Evolutionary conservation across 2,113 vertebrate genomes (phyloP).

Genomic region (Brachionichthys hirsutus): DNA sequence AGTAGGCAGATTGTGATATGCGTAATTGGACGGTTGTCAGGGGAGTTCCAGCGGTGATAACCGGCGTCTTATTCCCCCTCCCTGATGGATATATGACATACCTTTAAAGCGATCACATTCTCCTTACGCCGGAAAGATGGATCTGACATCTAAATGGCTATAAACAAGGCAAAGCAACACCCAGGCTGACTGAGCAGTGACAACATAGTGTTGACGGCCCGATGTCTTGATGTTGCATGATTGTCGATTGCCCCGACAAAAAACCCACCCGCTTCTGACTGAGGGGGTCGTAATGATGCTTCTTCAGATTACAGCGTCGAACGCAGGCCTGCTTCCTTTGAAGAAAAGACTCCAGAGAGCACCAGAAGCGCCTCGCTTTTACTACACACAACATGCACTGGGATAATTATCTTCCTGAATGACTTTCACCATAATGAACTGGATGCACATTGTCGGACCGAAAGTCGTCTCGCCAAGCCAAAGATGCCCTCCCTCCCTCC

Average conservation of each 20-base stretch:
- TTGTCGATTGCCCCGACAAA: conserved; percentile 17
- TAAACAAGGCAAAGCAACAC: conserved; percentile 16
- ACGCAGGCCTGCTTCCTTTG: conserved; percentile 2
- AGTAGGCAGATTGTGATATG: conserved; percentile 95
- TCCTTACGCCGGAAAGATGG: conserved; percentile 65
- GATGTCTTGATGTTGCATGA: too few species aligned
- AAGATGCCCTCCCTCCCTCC: conserved; percentile 8
- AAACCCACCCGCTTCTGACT: conserved; percentile 36
- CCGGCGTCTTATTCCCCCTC: conserved; percentile 77
- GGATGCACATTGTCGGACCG: conserved; percentile 35
- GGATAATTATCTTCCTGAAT: conserved; percentile 53
- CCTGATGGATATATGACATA: conserved; percentile 82
- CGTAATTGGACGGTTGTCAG: conserved; percentile 99
- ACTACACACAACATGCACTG: conserved; percentile 51
- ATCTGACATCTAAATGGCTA: conserved; percentile 58
- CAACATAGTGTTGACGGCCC: conserved; percentile 8
- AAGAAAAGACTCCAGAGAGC: conserved; percentile 42
- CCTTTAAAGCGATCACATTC: conserved; percentile 61
- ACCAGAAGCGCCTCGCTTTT: conserved; percentile 28
- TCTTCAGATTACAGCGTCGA: conserved; percentile 6
- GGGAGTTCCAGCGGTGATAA: conserved; percentile 88
- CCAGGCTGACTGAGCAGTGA: conserved; percentile 20
- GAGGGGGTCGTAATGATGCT: conserved; percentile 14
- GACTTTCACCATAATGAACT: conserved; percentile 51
- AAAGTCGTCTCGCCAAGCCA: conserved; percentile 34